Percentiles rank a stretch among this genome's conserved stretches.
phyloP scores from a whole-genome alignment of 1,140 invertebrate genomes.

The Ephestia elutella region DNA sequence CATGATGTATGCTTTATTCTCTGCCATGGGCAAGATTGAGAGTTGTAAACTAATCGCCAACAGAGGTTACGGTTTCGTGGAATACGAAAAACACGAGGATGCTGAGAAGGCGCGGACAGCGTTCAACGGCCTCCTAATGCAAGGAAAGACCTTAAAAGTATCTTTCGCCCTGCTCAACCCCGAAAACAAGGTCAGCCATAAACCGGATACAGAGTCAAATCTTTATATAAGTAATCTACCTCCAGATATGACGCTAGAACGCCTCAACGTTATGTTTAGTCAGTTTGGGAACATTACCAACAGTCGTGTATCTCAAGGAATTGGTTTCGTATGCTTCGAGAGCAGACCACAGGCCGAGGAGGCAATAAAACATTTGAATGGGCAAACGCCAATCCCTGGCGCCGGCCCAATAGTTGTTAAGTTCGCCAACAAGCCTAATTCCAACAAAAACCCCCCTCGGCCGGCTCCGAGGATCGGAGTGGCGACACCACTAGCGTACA shows the following conservation, averaged over 20 bases:
- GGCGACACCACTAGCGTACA: conserved; percentile 46
- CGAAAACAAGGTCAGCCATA: conserved; percentile 67
- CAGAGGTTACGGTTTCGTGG: conserved; percentile 71
- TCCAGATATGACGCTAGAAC: conserved; percentile 68
- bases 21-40: conserved; percentile 69
- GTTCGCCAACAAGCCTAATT: conserved; percentile 70
- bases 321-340: conserved; percentile 72
- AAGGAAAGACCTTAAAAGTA: conserved; percentile 71
- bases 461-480: conserved; percentile 40
- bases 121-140: conserved; percentile 71
- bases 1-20: conserved; percentile 72
- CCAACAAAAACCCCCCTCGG: conserved; percentile 51
- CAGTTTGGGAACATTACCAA: conserved; percentile 67
- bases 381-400: conserved; percentile 55
- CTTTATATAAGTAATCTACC: conserved; percentile 72
- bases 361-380: conserved; percentile 68
- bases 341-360: conserved; percentile 64
- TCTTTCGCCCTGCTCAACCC: conserved; percentile 72
- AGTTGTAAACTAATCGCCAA: conserved; percentile 71
- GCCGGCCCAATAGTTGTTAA: conserved; percentile 66
- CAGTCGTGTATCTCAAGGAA: conserved; percentile 68
- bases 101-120: conserved; percentile 69
- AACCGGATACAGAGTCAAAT: conserved; percentile 69
- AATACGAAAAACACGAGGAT: conserved; percentile 70
- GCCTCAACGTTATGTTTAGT: conserved; percentile 60